Evolutionary conservation across 2,113 vertebrate species (phyloP).

Genomic region (Leptosomus discolor): DNA sequence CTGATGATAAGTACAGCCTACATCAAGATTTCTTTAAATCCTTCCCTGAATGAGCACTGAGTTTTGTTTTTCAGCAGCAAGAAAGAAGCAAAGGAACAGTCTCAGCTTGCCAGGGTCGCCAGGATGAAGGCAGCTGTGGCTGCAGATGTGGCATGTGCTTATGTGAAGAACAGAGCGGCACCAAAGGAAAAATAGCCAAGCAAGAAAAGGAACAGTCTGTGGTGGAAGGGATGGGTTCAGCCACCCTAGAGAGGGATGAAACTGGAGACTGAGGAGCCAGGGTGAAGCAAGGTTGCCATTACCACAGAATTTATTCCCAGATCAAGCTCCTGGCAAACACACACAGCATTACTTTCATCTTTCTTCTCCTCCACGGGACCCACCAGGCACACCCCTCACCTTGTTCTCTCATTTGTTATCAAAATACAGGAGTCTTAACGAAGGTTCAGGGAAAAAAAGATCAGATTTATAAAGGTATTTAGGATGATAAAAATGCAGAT

Average conservation of each 20-base stretch:
- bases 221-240: neutral
- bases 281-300: neutral
- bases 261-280: neutral
- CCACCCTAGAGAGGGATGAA: neutral
- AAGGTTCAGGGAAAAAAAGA: neutral
- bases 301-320: neutral
- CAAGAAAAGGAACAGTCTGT: neutral
- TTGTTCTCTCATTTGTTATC: neutral
- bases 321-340: neutral
- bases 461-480: neutral
- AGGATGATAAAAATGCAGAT: neutral
- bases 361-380: neutral
- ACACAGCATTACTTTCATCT: neutral
- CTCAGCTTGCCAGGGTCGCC: neutral
- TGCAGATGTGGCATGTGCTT: rapidly evolving
- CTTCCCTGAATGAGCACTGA: neutral
- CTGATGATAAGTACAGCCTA: neutral
- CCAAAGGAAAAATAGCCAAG: neutral
- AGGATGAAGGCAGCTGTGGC: neutral
- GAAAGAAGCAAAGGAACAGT: neutral
- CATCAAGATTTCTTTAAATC: neutral
- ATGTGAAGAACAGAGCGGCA: neutral
- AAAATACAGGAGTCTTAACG: neutral
- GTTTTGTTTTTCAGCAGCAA: neutral
- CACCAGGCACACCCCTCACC: neutral